phyloP scores from a whole-genome alignment of 2,113 vertebrate species.

The Amphilophus citrinellus region DNA sequence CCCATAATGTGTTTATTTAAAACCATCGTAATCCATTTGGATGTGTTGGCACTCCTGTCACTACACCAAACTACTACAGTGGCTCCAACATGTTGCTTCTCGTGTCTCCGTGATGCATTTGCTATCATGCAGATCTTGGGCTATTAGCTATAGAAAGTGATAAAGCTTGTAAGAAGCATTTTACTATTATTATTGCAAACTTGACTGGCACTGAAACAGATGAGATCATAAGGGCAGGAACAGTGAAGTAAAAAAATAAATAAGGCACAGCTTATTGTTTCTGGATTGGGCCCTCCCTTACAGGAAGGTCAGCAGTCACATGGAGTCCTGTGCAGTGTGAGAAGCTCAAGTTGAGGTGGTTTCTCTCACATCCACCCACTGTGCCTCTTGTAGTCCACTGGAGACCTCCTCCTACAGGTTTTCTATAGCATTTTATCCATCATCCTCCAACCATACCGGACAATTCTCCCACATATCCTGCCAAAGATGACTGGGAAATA shows the following conservation, averaged over 20 bases:
- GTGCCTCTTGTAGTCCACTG: conserved; percentile 6
- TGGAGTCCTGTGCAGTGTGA: not conserved
- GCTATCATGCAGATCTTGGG: not conserved
- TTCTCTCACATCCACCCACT: conserved; percentile 50
- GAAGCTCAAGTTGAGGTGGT: not conserved
- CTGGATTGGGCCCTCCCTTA: not conserved
- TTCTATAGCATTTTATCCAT: not conserved
- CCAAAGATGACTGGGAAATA: not conserved
- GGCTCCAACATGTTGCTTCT: not conserved
- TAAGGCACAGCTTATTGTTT: conserved; percentile 2
- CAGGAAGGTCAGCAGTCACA: not conserved
- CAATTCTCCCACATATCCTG: not conserved
- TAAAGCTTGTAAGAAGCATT: not conserved
- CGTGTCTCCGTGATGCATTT: not conserved
- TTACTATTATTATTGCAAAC: not conserved
- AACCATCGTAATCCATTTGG: too few relatives aligned
- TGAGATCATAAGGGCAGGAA: not conserved
- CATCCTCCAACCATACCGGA: not conserved
- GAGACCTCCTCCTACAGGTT: conserved; percentile 17
- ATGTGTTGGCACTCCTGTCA: not conserved
- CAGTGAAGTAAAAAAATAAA: not conserved
- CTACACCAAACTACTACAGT: not conserved
- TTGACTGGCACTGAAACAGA: not conserved
- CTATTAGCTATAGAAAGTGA: too few relatives aligned
- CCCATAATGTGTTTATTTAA: not conserved